Conservation (phyloP, 2,888 invertebrate genomes). For the Phlogophora meticulosa region DNA sequence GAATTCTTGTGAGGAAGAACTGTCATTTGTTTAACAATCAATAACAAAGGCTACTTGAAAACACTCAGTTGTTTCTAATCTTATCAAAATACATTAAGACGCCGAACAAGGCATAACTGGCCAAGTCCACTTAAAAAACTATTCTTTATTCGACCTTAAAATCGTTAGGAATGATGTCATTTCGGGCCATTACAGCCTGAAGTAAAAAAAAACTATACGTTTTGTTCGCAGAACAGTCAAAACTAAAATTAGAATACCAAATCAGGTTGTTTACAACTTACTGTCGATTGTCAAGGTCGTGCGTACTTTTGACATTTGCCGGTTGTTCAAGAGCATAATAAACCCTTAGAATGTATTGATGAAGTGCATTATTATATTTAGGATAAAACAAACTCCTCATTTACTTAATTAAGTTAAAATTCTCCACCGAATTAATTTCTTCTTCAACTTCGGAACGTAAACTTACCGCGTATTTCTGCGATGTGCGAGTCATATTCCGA, state of each 20-base stretch:
- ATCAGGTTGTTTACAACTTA: conserved; percentile 76
- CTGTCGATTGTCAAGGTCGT: conserved; percentile 73
- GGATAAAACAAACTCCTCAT: background rate
- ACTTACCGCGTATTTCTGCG: conserved; percentile 95
- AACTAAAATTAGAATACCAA: conserved; percentile 72
- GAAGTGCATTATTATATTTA: conserved; percentile 6
- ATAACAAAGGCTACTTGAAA: conserved; percentile 30
- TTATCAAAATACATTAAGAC: conserved; percentile 30
- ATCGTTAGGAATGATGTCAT: conserved; percentile 64
- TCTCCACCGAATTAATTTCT: background rate
- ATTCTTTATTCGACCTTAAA: conserved; percentile 21
- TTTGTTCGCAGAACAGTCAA: conserved; percentile 46
- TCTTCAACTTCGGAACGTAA: background rate
- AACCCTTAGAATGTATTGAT: conserved; percentile 14
- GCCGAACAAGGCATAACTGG: conserved; percentile 6
- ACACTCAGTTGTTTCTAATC: conserved; percentile 33
- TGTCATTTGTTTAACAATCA: background rate
- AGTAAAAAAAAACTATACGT: conserved; percentile 49
- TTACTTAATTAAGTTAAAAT: conserved; percentile 3
- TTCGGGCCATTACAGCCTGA: conserved; percentile 26
- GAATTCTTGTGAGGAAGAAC: background rate
- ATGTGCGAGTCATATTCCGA: conserved; percentile 97
- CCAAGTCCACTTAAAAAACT: conserved; percentile 18
- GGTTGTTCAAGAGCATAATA: conserved; percentile 55
- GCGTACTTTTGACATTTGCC: conserved; percentile 74